Evolutionary conservation across 2,888 invertebrate species (phyloP).

Genomic region (Trimorus sp.): DNA sequence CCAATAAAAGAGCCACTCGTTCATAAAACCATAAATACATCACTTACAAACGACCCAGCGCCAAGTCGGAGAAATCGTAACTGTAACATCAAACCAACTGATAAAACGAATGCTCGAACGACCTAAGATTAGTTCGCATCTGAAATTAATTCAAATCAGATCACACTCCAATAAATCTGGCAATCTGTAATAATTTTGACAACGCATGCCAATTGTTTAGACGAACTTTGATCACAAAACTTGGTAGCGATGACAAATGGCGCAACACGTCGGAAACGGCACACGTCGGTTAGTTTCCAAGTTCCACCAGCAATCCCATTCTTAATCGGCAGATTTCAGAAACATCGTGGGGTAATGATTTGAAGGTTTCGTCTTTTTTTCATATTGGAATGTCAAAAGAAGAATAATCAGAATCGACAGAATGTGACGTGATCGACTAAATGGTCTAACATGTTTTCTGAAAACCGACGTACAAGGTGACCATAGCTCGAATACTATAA

Average conservation of each 20-base stretch:
- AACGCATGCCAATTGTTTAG: constrained; percentile 35
- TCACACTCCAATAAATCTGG: constrained; percentile 36
- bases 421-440: no score
- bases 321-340: background rate
- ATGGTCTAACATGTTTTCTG: no score
- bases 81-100: no score
- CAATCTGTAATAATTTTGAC: constrained; percentile 38
- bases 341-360: no score
- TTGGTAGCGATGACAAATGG: constrained; percentile 29
- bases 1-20: no score
- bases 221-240: constrained; percentile 46
- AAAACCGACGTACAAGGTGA: no score
- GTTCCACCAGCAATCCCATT: background rate
- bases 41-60: no score
- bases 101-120: no score
- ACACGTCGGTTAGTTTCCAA: background rate
- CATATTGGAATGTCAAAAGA: no score
- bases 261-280: constrained; percentile 3
- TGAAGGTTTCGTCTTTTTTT: no score
- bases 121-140: background rate
- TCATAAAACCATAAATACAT: no score
- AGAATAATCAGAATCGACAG: background rate
- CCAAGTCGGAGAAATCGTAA: background rate
- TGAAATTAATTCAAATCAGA: constrained; percentile 27
- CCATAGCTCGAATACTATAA: no score